These are phyloP conservation scores for Hypothenemus hampei DNA, from an alignment of 1,140 invertebrate species.

Conservation along the genomic window DNA sequence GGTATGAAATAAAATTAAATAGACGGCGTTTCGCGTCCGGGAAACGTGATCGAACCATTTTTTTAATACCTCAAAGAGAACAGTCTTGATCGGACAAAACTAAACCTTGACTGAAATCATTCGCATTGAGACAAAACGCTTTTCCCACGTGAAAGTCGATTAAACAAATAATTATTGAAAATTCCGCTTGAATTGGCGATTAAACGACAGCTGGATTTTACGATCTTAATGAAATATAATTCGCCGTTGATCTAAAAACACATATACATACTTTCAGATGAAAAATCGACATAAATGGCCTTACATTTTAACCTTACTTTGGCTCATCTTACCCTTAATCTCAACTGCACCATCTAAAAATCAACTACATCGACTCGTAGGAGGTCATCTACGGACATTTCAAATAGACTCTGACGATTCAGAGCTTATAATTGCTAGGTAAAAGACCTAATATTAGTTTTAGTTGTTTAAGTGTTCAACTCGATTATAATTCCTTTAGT, in stretches of 20 bases:
- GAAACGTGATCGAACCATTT: slow-evolving; percentile 7
- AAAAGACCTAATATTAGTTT: not conserved
- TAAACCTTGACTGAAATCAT: too few species aligned
- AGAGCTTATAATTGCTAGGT: slow-evolving; percentile 37
- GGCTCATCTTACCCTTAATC: slow-evolving; percentile 3
- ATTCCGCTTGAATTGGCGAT: too few species aligned
- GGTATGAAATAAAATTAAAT: too few species aligned
- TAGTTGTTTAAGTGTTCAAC: not conserved
- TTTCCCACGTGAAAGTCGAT: too few species aligned
- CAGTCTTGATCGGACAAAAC: too few species aligned
- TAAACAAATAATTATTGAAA: too few species aligned
- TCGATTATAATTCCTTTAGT: not conserved
- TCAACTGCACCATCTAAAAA: slow-evolving; percentile 7
- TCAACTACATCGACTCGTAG: slow-evolving; percentile 48
- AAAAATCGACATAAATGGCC: slow-evolving; percentile 23
- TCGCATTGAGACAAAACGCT: too few species aligned
- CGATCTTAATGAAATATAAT: too few species aligned
- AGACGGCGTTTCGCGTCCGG: slow-evolving; percentile 4
- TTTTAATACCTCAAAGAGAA: too few species aligned
- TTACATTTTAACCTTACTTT: slow-evolving; percentile 10
- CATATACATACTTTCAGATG: slow-evolving; percentile 22
- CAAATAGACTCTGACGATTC: slow-evolving; percentile 41
- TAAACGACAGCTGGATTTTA: too few species aligned
- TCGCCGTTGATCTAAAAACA: too few species aligned
- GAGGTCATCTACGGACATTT: slow-evolving; percentile 53